A percentile compares a stretch with the other conserved stretches of the same genome.
These are phyloP conservation scores for Sminthurides aquaticus DNA, from an alignment of 2,888 invertebrate genomes.

Conservation along the genomic window DNA sequence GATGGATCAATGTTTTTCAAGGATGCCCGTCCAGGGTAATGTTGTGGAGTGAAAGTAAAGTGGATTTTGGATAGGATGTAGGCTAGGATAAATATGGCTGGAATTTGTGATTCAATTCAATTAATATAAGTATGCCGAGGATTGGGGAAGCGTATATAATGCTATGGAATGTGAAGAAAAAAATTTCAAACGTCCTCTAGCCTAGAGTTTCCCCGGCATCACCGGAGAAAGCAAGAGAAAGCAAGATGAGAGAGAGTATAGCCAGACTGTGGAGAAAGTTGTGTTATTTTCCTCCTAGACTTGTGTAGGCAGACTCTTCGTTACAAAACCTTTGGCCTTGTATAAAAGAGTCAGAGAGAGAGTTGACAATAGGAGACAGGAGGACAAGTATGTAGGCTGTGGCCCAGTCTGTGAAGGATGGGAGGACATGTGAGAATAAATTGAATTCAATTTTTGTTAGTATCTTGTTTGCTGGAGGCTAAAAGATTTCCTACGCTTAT, in stretches of 20 bases:
- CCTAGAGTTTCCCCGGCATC: neutral
- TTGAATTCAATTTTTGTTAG: neutral
- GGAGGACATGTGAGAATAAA: neutral
- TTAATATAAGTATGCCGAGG: neutral
- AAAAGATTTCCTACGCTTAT: neutral
- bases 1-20: too few relatives aligned
- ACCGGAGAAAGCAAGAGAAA: too few relatives aligned
- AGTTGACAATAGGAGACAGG: neutral
- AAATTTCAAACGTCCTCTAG: neutral
- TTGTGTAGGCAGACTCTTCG: too few relatives aligned
- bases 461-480: neutral
- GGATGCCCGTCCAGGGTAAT: too few relatives aligned
- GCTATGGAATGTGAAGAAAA: neutral
- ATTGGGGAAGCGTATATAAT: too few relatives aligned
- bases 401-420: neutral
- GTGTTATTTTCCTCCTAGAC: too few relatives aligned
- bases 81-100: neutral
- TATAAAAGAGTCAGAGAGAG: neutral
- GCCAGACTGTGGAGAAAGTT: too few relatives aligned
- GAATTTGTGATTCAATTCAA: neutral
- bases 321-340: too few relatives aligned
- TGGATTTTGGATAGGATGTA: too few relatives aligned
- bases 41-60: too few relatives aligned
- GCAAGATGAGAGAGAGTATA: too few relatives aligned
- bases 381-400: neutral